Percentiles rank a stretch among this genome's conserved stretches.
Conservation (phyloP, 2,113 vertebrate species). For the Salvelinus namaycush region DNA sequence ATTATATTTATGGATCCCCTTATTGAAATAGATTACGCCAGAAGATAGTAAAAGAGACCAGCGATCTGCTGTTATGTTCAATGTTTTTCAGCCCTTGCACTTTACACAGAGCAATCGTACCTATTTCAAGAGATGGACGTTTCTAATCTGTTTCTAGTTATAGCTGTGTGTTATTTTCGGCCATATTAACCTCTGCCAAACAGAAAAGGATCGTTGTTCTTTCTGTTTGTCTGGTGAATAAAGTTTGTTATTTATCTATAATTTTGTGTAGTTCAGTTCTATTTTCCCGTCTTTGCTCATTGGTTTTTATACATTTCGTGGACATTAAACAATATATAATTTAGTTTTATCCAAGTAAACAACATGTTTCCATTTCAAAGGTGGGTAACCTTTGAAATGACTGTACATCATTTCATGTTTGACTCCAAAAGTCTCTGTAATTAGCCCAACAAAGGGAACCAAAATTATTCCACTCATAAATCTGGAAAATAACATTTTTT, state of each 20-base stretch:
- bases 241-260: background rate
- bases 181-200: background rate
- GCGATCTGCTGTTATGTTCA: too few relatives aligned
- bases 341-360: constrained; percentile 35
- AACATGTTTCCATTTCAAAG: constrained; percentile 32
- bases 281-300: constrained; percentile 2
- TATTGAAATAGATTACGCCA: too few relatives aligned
- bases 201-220: background rate
- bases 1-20: too few relatives aligned
- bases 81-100: too few relatives aligned
- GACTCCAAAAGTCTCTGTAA: constrained; percentile 29
- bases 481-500: constrained; percentile 57
- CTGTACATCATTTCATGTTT: constrained; percentile 31
- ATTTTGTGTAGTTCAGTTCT: background rate
- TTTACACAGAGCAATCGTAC: too few relatives aligned
- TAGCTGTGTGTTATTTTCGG: background rate
- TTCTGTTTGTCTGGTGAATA: background rate
- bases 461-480: constrained; percentile 60
- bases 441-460: constrained; percentile 51
- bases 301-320: constrained; percentile 10
- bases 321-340: constrained; percentile 6
- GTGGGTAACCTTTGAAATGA: constrained; percentile 45
- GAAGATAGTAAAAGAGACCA: too few relatives aligned
- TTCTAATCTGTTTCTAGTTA: too few relatives aligned
- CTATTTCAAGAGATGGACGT: too few relatives aligned